A percentile compares a stretch with the other conserved stretches of the same genome.
Conservation (phyloP, 2,797 vertebrate species). For the Epinephelus malabaricus region DNA sequence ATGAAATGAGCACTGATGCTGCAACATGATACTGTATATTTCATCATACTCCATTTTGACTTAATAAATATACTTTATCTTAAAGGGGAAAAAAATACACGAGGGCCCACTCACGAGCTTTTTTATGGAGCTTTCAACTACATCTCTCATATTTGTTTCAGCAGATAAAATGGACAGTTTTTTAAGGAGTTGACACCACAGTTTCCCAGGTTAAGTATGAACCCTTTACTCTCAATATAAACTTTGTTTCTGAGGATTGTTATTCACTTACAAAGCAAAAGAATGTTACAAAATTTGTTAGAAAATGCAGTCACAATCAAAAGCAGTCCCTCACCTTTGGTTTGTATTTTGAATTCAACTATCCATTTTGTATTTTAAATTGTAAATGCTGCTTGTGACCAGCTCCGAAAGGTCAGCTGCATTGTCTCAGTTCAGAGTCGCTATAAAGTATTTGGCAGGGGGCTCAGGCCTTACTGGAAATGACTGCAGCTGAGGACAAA, state of each 20-base stretch:
- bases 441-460: conserved; percentile 43
- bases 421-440: conserved; percentile 27
- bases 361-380: neutral
- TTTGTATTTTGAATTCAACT: neutral
- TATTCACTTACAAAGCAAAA: neutral
- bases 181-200: neutral
- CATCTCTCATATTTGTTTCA: too few relatives aligned
- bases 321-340: neutral
- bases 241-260: too few relatives aligned
- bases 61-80: too few relatives aligned
- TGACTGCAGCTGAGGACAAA: conserved; percentile 33
- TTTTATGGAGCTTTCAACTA: neutral
- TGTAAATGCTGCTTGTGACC: conserved; percentile 6
- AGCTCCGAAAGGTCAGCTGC: conserved; percentile 24
- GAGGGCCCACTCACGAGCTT: neutral
- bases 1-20: too few relatives aligned
- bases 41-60: too few relatives aligned
- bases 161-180: too few relatives aligned
- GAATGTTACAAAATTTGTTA: neutral
- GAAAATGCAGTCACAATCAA: neutral
- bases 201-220: neutral
- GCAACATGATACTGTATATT: too few relatives aligned
- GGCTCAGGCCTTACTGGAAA: conserved; percentile 35
- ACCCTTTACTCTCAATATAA: too few relatives aligned
- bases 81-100: neutral